phyloP scores from a whole-genome alignment of 2,113 vertebrate genomes.

The Crotalus horridus region DNA sequence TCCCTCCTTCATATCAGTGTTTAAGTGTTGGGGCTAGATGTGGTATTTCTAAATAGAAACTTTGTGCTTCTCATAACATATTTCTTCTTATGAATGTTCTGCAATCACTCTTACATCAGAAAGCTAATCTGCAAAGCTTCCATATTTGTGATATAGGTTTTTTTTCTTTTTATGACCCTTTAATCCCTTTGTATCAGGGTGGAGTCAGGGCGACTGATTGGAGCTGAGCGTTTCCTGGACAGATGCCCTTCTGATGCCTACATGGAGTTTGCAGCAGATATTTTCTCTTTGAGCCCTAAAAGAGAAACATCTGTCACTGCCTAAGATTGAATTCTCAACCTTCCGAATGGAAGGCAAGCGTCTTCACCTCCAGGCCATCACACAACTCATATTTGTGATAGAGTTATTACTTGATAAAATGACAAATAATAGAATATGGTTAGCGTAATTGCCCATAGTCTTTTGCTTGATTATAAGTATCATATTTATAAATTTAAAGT shows the following conservation, averaged over 20 bases:
- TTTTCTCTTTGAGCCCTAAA: no score
- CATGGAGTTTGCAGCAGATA: no score
- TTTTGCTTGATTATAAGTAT: neutral
- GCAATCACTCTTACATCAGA: neutral
- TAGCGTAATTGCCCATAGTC: neutral
- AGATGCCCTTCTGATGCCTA: no score
- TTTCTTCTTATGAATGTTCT: neutral
- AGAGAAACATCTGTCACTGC: no score
- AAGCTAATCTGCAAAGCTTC: neutral
- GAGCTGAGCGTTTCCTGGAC: no score
- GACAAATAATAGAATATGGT: neutral
- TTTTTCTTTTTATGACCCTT: no score
- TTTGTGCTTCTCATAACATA: neutral
- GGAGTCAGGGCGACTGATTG: no score
- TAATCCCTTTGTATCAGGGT: no score
- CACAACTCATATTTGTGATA: neutral
- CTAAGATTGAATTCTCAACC: no score
- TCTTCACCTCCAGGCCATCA: no score
- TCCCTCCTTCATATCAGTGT: constrained; percentile 18
- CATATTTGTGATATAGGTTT: neutral
- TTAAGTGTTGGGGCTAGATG: neutral
- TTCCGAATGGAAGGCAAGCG: no score
- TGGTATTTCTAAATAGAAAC: constrained; percentile 1
- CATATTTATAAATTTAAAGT: neutral
- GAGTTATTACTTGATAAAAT: neutral